phyloP scores from a whole-genome alignment of 2,797 vertebrate genomes.

The Arctocebus calabarensis region DNA sequence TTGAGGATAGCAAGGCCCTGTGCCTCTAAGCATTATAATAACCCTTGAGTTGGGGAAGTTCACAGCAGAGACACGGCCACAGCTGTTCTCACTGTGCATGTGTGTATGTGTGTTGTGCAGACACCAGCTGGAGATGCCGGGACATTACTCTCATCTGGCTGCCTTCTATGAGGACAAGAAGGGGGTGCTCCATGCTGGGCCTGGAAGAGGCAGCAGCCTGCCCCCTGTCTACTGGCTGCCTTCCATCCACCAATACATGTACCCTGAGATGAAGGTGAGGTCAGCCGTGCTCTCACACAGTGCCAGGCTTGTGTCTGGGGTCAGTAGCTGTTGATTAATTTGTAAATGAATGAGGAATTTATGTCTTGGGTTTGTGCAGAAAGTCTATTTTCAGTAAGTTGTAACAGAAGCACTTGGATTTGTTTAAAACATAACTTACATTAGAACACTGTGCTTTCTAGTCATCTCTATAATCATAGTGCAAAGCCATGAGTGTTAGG shows the following conservation, averaged over 20 bases:
- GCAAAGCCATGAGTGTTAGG: rapidly evolving
- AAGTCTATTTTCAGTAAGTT: neutral
- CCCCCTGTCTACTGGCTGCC: slow-evolving; percentile 93
- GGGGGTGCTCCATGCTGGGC: slow-evolving; percentile 93
- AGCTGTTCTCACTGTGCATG: neutral
- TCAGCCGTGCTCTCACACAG: neutral
- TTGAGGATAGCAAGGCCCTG: neutral
- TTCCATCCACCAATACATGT: slow-evolving; percentile 96
- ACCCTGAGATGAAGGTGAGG: slow-evolving; percentile 98
- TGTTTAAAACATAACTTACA: neutral
- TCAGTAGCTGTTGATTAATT: neutral
- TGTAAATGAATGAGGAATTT: neutral
- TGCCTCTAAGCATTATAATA: rapidly evolving
- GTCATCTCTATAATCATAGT: rapidly evolving
- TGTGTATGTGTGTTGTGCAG: slow-evolving; percentile 83
- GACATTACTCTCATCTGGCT: slow-evolving; percentile 97
- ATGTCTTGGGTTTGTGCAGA: neutral
- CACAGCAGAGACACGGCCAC: rapidly evolving
- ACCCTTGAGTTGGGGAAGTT: rapidly evolving
- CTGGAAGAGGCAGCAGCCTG: slow-evolving; percentile 90
- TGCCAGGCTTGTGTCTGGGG: neutral
- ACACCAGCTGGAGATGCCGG: slow-evolving; percentile 97
- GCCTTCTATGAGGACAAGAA: slow-evolving; percentile 99
- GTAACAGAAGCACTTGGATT: neutral
- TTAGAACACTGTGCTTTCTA: neutral